A percentile compares a stretch with the other conserved stretches of the same genome.
These are phyloP conservation scores for Podilymbus podiceps DNA, from an alignment of 2,113 vertebrate species.

Conservation along the genomic window DNA sequence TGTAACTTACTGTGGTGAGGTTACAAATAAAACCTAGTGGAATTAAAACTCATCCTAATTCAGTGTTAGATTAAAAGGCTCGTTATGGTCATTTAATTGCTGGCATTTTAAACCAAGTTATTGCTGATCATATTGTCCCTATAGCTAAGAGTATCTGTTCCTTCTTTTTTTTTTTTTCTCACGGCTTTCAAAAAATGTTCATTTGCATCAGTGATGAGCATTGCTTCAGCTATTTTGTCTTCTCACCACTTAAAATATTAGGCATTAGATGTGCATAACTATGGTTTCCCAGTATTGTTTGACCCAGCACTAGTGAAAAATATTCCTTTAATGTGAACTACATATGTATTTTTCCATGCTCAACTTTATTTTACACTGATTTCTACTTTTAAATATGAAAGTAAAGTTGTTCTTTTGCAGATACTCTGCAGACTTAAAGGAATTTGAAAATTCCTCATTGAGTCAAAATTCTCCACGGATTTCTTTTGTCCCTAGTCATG, in stretches of 20 bases:
- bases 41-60: background rate
- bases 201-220: background rate
- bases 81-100: background rate
- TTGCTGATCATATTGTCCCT: background rate
- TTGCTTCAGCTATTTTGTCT: background rate
- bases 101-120: background rate
- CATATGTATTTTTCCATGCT: background rate
- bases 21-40: background rate
- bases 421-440: background rate
- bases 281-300: background rate
- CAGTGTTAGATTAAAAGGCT: background rate
- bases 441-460: slow-evolving; percentile 11
- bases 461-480: background rate
- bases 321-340: background rate
- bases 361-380: background rate
- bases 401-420: background rate
- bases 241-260: background rate
- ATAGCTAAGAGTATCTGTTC: background rate
- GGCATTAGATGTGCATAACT: background rate
- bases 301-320: background rate
- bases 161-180: background rate
- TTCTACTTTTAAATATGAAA: background rate
- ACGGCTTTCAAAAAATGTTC: background rate
- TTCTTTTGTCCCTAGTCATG: slow-evolving; percentile 48
- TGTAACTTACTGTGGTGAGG: background rate